Evolutionary conservation across 2,113 vertebrate species (phyloP), one percentile per base, ranked within the genome.

Genomic region (Corythoichthys haematopterus): DNA sequence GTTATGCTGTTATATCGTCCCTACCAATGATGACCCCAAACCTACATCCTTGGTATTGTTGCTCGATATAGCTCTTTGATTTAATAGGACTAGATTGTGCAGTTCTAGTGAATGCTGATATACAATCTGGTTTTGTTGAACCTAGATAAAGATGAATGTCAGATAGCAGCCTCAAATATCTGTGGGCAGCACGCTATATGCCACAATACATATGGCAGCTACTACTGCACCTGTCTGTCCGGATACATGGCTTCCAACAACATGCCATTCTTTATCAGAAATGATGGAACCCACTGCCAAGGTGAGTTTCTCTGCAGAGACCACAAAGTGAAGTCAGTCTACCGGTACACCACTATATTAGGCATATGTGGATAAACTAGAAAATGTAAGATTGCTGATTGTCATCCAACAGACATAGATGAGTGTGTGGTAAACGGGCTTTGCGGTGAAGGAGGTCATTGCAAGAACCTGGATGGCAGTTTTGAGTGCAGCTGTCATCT

Each of bases 111-210:
- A 4, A 43, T 61, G 14, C 9, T 43, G n/a, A 5, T 45, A n/a
- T 43, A 37, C 35, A 9, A 45, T 33, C 66, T 48, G 20, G 14
- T 68, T 47, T 43, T 20, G 33, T 79, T 3, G 58, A 58, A 72
- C 36, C 69, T 87, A 99, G 97, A 99, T 88, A 99, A 99, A 87
- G 90, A 98, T 6, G 97, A 99, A 75, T 99, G 97, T 74, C 91
- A 91, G 62, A 90, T 95, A 58, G 95, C 94, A 80, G 81, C 89
- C 60, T 73, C 16, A 10, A 92, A 89, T 80, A 96, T 99, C 83
- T 99, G 97, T 58, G 96, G 97, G 38, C 88, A 91, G 37, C 91
- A 96, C 75, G 94, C 95, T 0, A 74, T 77, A 36, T 99, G 97
- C 72, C 94, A 96, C 78, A 99, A 99, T 78, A 98, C 94, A 0